Conservation (phyloP, 1,140 invertebrate species). For the Bombus ignitus region DNA sequence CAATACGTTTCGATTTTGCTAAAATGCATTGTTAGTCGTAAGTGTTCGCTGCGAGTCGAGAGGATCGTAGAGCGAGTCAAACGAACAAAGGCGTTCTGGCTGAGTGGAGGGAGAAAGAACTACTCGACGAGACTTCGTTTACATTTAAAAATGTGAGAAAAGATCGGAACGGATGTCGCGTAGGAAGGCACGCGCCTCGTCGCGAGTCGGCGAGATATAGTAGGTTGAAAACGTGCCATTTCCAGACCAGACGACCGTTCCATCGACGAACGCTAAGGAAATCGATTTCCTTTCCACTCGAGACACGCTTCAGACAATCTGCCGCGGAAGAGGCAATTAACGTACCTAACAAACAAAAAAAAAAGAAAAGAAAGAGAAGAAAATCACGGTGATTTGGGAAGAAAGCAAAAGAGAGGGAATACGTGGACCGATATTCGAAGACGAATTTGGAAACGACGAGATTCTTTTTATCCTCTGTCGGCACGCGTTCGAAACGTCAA, state of each 20-base stretch:
- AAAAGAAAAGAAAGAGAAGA: background rate
- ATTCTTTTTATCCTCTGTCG: background rate
- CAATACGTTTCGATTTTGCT: too few species aligned
- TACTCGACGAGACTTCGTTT: too few species aligned
- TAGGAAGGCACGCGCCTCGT: background rate
- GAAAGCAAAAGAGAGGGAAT: background rate
- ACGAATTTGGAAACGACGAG: background rate
- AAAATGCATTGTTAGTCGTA: too few species aligned
- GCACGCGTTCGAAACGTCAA: background rate
- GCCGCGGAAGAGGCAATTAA: slow-evolving; percentile 45
- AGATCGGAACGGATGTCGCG: background rate
- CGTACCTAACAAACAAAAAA: slow-evolving; percentile 35
- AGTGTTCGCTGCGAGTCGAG: too few species aligned
- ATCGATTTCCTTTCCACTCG: slow-evolving; percentile 46
- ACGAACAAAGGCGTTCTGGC: too few species aligned
- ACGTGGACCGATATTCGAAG: background rate
- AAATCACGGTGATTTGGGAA: background rate
- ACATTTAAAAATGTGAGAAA: background rate
- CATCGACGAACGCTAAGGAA: slow-evolving; percentile 28
- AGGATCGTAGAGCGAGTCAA: too few species aligned
- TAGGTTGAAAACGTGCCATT: slow-evolving; percentile 35
- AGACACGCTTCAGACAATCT: slow-evolving; percentile 50
- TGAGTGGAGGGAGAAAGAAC: too few species aligned
- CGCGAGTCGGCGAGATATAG: background rate
- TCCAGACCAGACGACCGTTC: slow-evolving; percentile 30